These are phyloP conservation scores for Dipodomys spectabilis DNA, from an alignment of 2,113 vertebrate species.

Conservation along the genomic window DNA sequence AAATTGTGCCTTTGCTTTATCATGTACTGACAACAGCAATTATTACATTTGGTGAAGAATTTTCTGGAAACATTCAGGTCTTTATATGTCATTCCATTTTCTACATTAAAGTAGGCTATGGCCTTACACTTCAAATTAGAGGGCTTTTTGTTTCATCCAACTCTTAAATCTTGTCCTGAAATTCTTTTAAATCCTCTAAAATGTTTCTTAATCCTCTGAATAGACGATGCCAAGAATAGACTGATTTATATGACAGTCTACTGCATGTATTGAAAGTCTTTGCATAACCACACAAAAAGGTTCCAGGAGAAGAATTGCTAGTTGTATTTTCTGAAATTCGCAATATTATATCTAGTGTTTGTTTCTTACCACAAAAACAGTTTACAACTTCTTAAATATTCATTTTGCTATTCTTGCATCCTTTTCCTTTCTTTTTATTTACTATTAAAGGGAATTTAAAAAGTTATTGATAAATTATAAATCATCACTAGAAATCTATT, in stretches of 20 bases:
- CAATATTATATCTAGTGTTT: no score
- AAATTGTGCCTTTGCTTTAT: background rate
- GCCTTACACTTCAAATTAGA: background rate
- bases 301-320: background rate
- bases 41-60: background rate
- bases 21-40: background rate
- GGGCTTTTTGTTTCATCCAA: background rate
- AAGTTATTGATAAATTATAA: no score
- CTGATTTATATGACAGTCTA: background rate
- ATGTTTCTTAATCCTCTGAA: constrained; percentile 41
- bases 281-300: background rate
- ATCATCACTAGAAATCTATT: no score
- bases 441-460: no score
- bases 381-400: background rate
- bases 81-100: background rate
- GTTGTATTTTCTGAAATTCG: constrained; percentile 46
- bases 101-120: background rate
- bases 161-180: constrained; percentile 25
- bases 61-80: background rate
- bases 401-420: background rate
- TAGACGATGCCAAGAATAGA: background rate
- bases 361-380: no score
- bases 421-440: background rate
- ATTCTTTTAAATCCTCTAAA: constrained; percentile 16
- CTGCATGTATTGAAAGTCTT: background rate